A percentile compares a stretch with the other conserved stretches of the same genome.
These are phyloP conservation scores for Oncorhynchus keta DNA, from an alignment of 2,113 vertebrate genomes.

Conservation along the genomic window DNA sequence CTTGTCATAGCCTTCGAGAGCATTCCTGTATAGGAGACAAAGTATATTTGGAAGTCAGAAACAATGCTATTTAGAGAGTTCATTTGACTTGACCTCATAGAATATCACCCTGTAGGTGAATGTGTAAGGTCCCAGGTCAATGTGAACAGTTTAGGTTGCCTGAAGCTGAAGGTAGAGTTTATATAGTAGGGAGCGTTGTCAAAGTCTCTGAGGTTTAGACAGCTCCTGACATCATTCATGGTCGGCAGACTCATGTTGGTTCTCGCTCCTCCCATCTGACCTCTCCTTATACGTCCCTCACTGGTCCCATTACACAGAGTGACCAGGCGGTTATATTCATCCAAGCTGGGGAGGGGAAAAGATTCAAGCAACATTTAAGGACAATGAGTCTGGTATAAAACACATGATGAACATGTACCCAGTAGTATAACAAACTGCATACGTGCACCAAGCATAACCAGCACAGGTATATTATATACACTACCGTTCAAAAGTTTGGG, in stretches of 20 bases:
- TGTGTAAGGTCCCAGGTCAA: neutral
- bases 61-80: too few species aligned
- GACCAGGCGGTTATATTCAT: slow-evolving; percentile 78
- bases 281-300: slow-evolving; percentile 82
- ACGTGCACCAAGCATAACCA: too few species aligned
- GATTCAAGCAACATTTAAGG: too few species aligned
- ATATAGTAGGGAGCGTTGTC: slow-evolving; percentile 92
- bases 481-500: too few species aligned
- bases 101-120: too few species aligned
- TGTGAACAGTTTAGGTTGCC: slow-evolving; percentile 66
- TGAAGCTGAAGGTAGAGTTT: slow-evolving; percentile 94
- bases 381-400: too few species aligned
- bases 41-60: too few species aligned
- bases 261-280: slow-evolving; percentile 32
- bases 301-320: slow-evolving; percentile 89
- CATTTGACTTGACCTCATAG: too few species aligned
- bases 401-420: too few species aligned
- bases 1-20: slow-evolving; percentile 87
- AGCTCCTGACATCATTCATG: slow-evolving; percentile 78
- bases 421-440: too few species aligned
- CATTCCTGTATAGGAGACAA: slow-evolving; percentile 75
- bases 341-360: slow-evolving; percentile 69
- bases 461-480: too few species aligned
- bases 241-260: slow-evolving; percentile 74
- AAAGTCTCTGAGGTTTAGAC: slow-evolving; percentile 84